Evolutionary conservation across 2,113 vertebrate species (phyloP).

Genomic region (Amazona vittata): DNA sequence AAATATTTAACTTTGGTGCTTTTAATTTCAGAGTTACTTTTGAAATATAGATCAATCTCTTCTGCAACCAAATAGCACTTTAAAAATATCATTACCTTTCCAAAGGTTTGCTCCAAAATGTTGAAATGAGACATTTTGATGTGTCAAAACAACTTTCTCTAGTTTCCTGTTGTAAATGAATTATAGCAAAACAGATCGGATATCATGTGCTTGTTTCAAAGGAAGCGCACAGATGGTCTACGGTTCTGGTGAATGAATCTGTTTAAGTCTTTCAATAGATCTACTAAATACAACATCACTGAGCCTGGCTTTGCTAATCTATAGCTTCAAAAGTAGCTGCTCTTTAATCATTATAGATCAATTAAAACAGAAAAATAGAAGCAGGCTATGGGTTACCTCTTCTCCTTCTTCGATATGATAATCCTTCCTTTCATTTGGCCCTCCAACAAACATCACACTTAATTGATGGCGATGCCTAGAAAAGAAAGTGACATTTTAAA

Average conservation of each 20-base stretch:
- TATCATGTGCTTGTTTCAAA: neutral
- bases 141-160: neutral
- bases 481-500: neutral
- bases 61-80: neutral
- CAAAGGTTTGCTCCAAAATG: neutral
- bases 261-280: neutral
- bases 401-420: constrained; percentile 98
- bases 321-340: neutral
- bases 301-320: neutral
- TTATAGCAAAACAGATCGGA: neutral
- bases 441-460: constrained; percentile 95
- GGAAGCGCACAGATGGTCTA: neutral
- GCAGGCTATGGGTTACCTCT: constrained; percentile 82
- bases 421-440: constrained; percentile 93
- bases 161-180: neutral
- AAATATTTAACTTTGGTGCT: neutral
- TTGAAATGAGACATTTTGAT: neutral
- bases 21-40: neutral
- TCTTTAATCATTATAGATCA: neutral
- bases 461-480: constrained; percentile 84
- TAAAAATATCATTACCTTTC: neutral
- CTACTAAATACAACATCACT: neutral
- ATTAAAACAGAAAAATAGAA: neutral
- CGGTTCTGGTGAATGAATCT: neutral
- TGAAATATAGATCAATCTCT: neutral